A percentile compares a stretch with the other conserved stretches of the same genome.
Evolutionary conservation across 1,140 invertebrate species (phyloP).

Genomic region (Sinella curviseta): DNA sequence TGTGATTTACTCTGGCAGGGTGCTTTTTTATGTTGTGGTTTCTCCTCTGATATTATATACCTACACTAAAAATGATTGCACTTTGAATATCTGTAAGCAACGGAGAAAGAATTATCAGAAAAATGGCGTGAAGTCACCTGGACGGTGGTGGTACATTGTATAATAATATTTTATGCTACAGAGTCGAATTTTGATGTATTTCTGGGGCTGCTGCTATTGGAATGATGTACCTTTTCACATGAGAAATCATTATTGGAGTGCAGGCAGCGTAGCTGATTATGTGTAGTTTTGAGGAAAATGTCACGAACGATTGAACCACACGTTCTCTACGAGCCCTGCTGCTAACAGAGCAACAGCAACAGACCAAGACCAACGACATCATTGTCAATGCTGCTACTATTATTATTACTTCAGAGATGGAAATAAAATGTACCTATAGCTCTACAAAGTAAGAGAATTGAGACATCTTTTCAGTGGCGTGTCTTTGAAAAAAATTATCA

Average conservation of each 20-base stretch:
- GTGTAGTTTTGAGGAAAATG: neutral
- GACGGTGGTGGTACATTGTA: neutral
- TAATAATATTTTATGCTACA: neutral
- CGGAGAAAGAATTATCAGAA: neutral
- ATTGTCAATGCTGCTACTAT: too few species aligned
- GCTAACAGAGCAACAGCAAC: neutral
- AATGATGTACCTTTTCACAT: too few species aligned
- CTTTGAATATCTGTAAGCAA: too few species aligned
- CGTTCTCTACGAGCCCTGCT: neutral
- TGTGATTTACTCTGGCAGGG: conserved; percentile 9
- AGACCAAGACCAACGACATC: neutral
- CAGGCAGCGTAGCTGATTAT: conserved; percentile 7
- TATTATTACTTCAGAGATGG: too few species aligned
- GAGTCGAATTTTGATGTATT: neutral
- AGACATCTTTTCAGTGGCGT: too few species aligned
- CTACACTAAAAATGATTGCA: too few species aligned
- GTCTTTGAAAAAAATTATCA: conserved; percentile 14
- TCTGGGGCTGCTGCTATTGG: neutral
- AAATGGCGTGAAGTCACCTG: neutral
- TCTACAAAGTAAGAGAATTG: neutral
- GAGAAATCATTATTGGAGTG: neutral
- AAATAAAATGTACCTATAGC: neutral
- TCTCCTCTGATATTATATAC: too few species aligned
- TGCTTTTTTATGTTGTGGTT: too few species aligned
- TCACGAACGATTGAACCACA: conserved; percentile 8